These are phyloP conservation scores for Idaea straminata DNA, from an alignment of 2,888 invertebrate genomes.

Conservation along the genomic window DNA sequence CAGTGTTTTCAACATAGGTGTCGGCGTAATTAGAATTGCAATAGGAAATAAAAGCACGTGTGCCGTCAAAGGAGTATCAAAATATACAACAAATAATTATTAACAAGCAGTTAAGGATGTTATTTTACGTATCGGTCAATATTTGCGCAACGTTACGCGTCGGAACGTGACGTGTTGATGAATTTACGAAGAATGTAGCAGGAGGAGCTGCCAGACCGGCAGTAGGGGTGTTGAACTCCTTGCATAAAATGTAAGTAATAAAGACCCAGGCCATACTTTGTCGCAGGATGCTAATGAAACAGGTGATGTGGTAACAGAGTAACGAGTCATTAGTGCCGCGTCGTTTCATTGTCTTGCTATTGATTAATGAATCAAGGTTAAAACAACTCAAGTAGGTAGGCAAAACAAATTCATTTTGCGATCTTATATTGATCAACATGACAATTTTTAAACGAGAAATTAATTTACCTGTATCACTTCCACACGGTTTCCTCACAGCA, in stretches of 20 bases:
- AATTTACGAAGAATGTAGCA: conserved; percentile 36
- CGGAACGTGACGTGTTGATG: conserved; percentile 32
- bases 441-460: not conserved
- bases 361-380: conserved; percentile 13
- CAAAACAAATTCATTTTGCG: not conserved
- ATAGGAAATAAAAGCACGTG: conserved; percentile 15
- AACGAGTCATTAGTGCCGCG: conserved; percentile 34
- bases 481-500: conserved; percentile 42
- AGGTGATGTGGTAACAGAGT: conserved; percentile 32
- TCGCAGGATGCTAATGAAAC: conserved; percentile 38
- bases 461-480: conserved; percentile 45
- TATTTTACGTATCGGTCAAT: conserved; percentile 13
- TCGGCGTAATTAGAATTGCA: conserved; percentile 9
- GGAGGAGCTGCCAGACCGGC: conserved; percentile 19
- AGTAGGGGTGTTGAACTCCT: conserved; percentile 14
- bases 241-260: conserved; percentile 5
- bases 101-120: not conserved
- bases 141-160: conserved; percentile 15
- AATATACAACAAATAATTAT: not conserved
- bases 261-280: not conserved
- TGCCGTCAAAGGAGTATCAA: conserved; percentile 5
- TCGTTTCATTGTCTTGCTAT: conserved; percentile 30
- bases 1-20: conserved; percentile 11
- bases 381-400: not conserved
- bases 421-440: not conserved